Percentiles rank a stretch among this genome's conserved stretches.
Evolutionary conservation across 2,888 invertebrate species (phyloP).

Genomic region (Phortica magna): DNA sequence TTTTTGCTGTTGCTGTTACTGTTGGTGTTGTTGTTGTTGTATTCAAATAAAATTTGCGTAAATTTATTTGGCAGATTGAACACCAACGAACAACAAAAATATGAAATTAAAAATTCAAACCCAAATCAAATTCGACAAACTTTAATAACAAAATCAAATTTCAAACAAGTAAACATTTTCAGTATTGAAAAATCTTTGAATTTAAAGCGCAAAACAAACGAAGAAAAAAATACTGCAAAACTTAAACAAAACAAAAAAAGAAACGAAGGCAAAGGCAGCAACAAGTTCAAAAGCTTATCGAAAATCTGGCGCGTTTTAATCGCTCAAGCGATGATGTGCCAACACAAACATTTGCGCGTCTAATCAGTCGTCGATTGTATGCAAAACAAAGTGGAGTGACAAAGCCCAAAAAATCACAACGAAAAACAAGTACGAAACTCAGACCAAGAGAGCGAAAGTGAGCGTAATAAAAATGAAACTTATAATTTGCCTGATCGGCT

Average conservation of each 20-base stretch:
- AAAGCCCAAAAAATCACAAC: not conserved
- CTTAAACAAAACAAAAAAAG: not conserved
- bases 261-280: constrained; percentile 9
- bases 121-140: not conserved
- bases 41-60: constrained; percentile 15
- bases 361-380: not conserved
- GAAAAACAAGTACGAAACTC: constrained; percentile 28
- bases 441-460: constrained; percentile 32
- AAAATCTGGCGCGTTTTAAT: constrained; percentile 33
- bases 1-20: not conserved
- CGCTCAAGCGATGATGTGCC: constrained; percentile 46
- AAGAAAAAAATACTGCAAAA: not conserved
- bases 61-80: constrained; percentile 20
- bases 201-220: not conserved
- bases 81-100: constrained; percentile 16
- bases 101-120: not conserved
- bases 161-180: not conserved
- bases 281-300: constrained; percentile 47
- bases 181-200: not conserved
- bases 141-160: constrained; percentile 8
- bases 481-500: constrained; percentile 36
- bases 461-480: constrained; percentile 52
- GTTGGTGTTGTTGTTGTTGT: not conserved
- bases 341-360: constrained; percentile 17
- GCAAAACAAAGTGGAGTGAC: not conserved